Evolutionary conservation across 2,113 vertebrate genomes (phyloP), one percentile per base, ranked within the genome.

Genomic region (Cathartes aura): DNA sequence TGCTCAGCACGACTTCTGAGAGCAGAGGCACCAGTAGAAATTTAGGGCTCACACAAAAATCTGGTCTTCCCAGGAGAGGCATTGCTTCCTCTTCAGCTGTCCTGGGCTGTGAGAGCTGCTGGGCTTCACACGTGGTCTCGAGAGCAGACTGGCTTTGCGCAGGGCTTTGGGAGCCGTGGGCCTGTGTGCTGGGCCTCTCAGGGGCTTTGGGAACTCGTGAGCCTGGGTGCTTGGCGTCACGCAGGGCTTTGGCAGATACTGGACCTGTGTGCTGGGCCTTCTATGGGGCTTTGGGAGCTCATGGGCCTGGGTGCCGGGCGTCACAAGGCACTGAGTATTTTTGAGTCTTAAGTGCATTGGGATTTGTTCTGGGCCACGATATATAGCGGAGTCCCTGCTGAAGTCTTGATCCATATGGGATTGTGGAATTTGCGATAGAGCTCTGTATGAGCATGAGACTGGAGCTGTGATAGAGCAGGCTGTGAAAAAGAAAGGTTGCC

Each of bases 271-370:
- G 18, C 56, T 78, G 59, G 38, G 23, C 17, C 52, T 67, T n/a
- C 3, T 40, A 1, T 7, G 67, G n/a, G 26, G 3, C 36, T 76
- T 24, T 75, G 34, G 40, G 45, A 47, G 23, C n/a, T 75, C 1
- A 0, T 12, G 42, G 29, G 19, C 18, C 48, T 78, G n/a, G 19
- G 47, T 13, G 6, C 53, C 2, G 1, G 24, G 32, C 14, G 78
- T 79, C 64, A 38, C 18, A 45, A 58, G 47, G 42, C 58, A 29
- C 56, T 24, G 21, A 40, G 15, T 50, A 4, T 32, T 71, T 22
- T 32, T 42, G 72, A 74, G 47, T 43, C 26, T 60, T 5, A 7
- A 1, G 10, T 45, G n/a, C 19, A 4, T 4, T 87, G 68, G 43
- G 32, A 19, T 87, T 73, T 90, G 21, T 40, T 67, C 32, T 50